Conservation (phyloP, 2,888 invertebrate species). For the Gymnosoma rotundatum region DNA sequence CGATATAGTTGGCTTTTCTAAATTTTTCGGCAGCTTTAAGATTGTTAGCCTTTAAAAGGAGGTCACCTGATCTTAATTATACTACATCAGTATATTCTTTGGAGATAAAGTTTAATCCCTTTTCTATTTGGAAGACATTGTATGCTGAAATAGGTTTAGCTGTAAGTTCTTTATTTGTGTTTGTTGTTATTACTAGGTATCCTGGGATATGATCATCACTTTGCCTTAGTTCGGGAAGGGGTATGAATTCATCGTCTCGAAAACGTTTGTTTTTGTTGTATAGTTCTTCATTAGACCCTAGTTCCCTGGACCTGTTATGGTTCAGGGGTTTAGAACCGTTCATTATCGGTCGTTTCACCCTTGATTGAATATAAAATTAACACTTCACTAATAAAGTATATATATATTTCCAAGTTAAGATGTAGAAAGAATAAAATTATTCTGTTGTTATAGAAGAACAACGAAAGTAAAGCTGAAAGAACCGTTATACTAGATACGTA, state of each 20-base stretch:
- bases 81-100: conserved; percentile 24
- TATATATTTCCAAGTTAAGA: too few relatives aligned
- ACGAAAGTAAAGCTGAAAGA: too few relatives aligned
- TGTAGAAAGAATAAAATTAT: too few relatives aligned
- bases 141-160: conserved; percentile 18
- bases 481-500: too few relatives aligned
- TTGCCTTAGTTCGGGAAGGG: conserved; percentile 2
- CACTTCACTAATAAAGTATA: too few relatives aligned
- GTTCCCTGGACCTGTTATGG: conserved; percentile 1
- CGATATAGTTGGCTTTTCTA: conserved; percentile 7
- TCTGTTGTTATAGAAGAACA: too few relatives aligned
- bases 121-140: conserved; percentile 45
- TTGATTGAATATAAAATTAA: too few relatives aligned
- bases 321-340: too few relatives aligned
- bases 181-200: conserved; percentile 11
- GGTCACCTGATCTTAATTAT: conserved; percentile 29
- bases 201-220: conserved; percentile 12
- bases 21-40: conserved; percentile 42
- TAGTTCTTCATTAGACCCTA: background rate
- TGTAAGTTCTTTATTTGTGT: background rate
- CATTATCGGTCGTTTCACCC: too few relatives aligned
- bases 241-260: conserved; percentile 1
- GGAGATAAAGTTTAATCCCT: conserved; percentile 27
- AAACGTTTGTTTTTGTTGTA: background rate
- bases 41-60: conserved; percentile 20